Conservation (phyloP, 2,797 vertebrate genomes). For the Antrozous pallidus region DNA sequence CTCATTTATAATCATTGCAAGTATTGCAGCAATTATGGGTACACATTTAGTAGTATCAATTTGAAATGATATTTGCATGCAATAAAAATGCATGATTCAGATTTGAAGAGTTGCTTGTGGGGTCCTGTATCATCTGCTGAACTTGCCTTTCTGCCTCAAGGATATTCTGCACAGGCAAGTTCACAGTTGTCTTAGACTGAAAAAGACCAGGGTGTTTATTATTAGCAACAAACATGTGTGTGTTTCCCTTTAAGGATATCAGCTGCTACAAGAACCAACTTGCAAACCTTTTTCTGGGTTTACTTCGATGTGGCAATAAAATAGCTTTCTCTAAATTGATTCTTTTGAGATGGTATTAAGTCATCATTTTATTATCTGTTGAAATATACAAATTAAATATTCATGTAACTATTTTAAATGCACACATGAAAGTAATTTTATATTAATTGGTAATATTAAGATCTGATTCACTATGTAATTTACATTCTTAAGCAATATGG, state of each 20-base stretch:
- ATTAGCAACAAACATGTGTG: neutral
- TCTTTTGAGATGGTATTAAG: neutral
- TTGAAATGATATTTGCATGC: conserved; percentile 13
- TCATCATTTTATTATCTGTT: conserved; percentile 35
- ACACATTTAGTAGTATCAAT: neutral
- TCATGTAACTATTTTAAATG: conserved; percentile 21
- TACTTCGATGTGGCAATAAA: neutral
- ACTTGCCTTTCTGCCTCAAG: conserved; percentile 22
- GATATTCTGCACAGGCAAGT: conserved; percentile 33
- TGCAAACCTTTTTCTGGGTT: conserved; percentile 8
- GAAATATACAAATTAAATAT: conserved; percentile 46
- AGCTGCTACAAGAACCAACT: conserved; percentile 60
- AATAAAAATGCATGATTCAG: conserved; percentile 18
- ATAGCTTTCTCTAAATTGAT: conserved; percentile 21
- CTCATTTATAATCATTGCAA: neutral
- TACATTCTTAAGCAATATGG: conserved; percentile 3
- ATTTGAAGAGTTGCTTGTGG: conserved; percentile 2
- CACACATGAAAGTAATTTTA: conserved; percentile 2
- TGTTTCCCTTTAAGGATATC: conserved; percentile 27
- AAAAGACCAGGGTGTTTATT: conserved; percentile 27
- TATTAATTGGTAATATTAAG: conserved; percentile 10
- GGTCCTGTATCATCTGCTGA: neutral
- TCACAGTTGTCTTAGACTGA: conserved; percentile 8
- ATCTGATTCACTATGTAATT: neutral
- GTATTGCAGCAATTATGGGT: neutral